Conservation (phyloP, 1,140 invertebrate species). For the Drosophila lini region DNA sequence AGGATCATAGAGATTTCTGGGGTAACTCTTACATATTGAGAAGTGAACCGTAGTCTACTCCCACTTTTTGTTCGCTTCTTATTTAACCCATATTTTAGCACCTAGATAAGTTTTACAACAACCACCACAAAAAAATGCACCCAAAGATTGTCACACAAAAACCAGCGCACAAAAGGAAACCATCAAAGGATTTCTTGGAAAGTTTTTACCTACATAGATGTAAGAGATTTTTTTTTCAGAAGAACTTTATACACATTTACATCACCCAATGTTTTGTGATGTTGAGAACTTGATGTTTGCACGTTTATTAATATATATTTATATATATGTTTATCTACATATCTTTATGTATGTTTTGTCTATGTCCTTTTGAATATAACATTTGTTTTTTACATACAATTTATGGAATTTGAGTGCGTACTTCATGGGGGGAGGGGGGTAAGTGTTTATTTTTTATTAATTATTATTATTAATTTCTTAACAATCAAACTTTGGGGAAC, state of each 20-base stretch:
- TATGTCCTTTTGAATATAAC: constrained; percentile 26
- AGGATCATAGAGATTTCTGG: background rate
- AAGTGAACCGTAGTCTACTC: background rate
- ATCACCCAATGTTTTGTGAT: constrained; percentile 11
- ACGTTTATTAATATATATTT: constrained; percentile 47
- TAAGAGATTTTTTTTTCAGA: constrained; percentile 9
- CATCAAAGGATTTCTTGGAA: constrained; percentile 2
- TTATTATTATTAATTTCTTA: too few relatives aligned
- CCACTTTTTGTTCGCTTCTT: background rate
- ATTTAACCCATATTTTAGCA: constrained; percentile 7
- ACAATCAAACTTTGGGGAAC: background rate
- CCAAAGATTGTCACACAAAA: constrained; percentile 64
- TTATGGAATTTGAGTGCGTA: constrained; percentile 5
- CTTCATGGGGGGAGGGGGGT: background rate
- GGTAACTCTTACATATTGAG: background rate
- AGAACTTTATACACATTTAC: background rate
- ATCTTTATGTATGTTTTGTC: constrained; percentile 30
- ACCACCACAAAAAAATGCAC: constrained; percentile 31
- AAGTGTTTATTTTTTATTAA: background rate
- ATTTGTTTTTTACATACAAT: constrained; percentile 43
- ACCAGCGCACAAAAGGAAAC: constrained; percentile 28
- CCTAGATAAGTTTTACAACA: constrained; percentile 18
- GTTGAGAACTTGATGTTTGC: constrained; percentile 39
- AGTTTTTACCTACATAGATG: constrained; percentile 2
- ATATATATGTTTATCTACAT: constrained; percentile 1